These are phyloP conservation scores for Danio kyathit DNA, from an alignment of 2,797 vertebrate genomes.

Conservation along the genomic window DNA sequence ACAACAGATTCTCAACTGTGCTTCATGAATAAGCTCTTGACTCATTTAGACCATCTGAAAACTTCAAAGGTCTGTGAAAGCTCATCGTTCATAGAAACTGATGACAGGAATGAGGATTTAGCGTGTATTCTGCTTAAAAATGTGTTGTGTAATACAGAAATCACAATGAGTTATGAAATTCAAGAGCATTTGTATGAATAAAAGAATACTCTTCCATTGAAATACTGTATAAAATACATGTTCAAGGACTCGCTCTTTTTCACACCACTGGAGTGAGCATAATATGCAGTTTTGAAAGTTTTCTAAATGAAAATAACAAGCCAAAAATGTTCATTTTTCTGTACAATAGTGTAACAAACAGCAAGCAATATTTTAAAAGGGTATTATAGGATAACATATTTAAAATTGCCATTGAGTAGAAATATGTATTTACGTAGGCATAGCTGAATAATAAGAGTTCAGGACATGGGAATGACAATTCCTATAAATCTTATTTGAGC, in stretches of 20 bases:
- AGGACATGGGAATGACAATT: too few species aligned
- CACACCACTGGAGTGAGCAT: slow-evolving; percentile 4
- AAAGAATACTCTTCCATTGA: background rate
- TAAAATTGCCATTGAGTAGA: too few species aligned
- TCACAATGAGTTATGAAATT: background rate
- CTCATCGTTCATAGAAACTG: slow-evolving; percentile 23
- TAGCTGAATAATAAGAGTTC: too few species aligned
- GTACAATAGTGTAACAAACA: too few species aligned
- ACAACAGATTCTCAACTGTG: slow-evolving; percentile 30
- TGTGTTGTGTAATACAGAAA: background rate
- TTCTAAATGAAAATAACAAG: too few species aligned
- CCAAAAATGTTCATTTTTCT: too few species aligned
- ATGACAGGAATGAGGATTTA: background rate
- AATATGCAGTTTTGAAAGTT: too few species aligned
- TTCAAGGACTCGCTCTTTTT: background rate
- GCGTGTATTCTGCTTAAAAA: slow-evolving; percentile 1
- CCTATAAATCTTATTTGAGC: too few species aligned
- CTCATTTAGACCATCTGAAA: slow-evolving; percentile 36
- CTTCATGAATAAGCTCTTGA: slow-evolving; percentile 38
- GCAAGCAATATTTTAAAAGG: too few species aligned
- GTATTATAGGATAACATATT: too few species aligned
- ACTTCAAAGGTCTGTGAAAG: slow-evolving; percentile 44
- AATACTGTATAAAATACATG: background rate
- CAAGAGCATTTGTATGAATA: background rate
- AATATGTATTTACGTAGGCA: too few species aligned